phyloP scores from a whole-genome alignment of 2,113 vertebrate genomes.

The Saimiri boliviensis region DNA sequence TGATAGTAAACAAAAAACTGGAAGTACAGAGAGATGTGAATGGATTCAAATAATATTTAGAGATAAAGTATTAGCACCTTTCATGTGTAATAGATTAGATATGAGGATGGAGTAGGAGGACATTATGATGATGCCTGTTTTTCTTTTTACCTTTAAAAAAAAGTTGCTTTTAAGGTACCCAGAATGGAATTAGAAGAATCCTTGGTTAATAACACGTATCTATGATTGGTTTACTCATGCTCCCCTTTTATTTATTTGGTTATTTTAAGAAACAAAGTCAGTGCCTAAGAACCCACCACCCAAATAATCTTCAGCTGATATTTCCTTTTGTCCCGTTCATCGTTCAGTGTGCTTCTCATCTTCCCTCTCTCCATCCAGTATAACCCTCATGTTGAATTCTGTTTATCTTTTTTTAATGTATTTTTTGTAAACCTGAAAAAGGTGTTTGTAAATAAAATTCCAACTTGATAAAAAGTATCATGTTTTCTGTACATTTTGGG shows the following conservation, averaged over 20 bases:
- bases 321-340: neutral
- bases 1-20: neutral
- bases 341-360: neutral
- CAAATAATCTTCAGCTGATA: neutral
- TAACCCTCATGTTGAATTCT: neutral
- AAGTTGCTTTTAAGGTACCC: neutral
- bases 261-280: neutral
- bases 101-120: neutral
- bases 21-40: neutral
- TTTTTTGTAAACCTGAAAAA: neutral
- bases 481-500: neutral
- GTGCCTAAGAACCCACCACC: neutral
- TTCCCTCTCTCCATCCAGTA: neutral
- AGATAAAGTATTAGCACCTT: neutral
- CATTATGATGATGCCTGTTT: neutral
- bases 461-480: neutral
- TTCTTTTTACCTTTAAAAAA: neutral
- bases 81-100: neutral
- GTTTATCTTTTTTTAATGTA: neutral
- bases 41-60: neutral
- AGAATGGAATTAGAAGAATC: neutral
- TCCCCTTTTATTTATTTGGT: neutral
- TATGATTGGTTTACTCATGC: neutral
- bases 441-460: neutral
- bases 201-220: neutral